Conservation (phyloP, 1,140 invertebrate species). For the Drosophila tani region DNA sequence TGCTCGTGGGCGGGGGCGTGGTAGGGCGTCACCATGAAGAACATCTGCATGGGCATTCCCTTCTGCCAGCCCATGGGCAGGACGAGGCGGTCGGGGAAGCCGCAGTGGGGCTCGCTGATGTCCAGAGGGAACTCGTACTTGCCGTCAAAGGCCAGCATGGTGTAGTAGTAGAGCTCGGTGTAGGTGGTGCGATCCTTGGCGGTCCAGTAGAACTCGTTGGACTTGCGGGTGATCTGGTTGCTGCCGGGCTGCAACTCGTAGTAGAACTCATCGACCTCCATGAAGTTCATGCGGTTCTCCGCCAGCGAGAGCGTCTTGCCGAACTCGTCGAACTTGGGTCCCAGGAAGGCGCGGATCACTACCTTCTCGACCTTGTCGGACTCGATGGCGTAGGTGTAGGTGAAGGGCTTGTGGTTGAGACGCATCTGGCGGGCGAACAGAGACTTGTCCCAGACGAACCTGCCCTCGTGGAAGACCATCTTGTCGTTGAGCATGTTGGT, state of each 20-base stretch:
- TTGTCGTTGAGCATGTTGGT: constrained; percentile 79
- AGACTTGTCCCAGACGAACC: constrained; percentile 80
- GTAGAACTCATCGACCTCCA: constrained; percentile 86
- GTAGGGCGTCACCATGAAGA: constrained; percentile 85
- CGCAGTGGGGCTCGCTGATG: constrained; percentile 74
- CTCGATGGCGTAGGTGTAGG: constrained; percentile 85
- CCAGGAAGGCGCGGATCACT: constrained; percentile 74
- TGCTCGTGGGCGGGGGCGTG: constrained; percentile 67
- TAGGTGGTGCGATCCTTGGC: constrained; percentile 84
- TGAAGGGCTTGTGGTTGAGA: constrained; percentile 86
- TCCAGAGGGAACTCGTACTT: constrained; percentile 73
- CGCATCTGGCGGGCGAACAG: constrained; percentile 87
- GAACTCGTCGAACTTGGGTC: constrained; percentile 85
- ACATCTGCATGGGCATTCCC: constrained; percentile 87
- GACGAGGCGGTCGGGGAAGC: constrained; percentile 85
- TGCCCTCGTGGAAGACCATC: constrained; percentile 84
- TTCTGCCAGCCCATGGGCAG: constrained; percentile 86
- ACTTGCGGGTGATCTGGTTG: constrained; percentile 85
- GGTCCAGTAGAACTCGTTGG: constrained; percentile 83
- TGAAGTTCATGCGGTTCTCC: constrained; percentile 86
- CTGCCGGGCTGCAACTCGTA: constrained; percentile 85
- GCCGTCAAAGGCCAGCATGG: constrained; percentile 83
- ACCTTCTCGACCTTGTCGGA: constrained; percentile 83
- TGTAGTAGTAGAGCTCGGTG: constrained; percentile 84
- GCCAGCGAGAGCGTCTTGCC: constrained; percentile 86